Base-by-base conservation (phyloP, 2,888 invertebrate genomes). In the Hybos culiciformis region DNA sequence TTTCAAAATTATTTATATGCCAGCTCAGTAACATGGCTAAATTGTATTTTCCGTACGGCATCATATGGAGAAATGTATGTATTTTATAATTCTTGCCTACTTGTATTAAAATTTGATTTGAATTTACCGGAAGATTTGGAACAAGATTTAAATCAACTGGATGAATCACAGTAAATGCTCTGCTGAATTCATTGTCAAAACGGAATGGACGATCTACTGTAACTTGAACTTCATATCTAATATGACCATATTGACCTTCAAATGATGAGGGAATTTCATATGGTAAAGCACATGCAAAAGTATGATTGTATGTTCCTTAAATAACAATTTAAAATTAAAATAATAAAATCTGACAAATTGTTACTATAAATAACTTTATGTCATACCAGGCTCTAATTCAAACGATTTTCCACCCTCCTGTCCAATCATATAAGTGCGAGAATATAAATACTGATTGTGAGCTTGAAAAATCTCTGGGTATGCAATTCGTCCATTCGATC, bases 181-280 rank as follows among this genome's bases (percentile, higher is more conserved):
- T 19, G 6, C 21, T 36, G 21, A 36, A 36, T 14, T 20, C 36
- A 36, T 36, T 36, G 55, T 90, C 86, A 61, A 82, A 81, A 54
- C 82, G 83, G 80, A 84, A 85, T 12, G 87, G 85, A 21, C 83
- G 72, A 59, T 88, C 87, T 17, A 91, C 68, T 4, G 75, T 77
- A 17, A 81, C 80, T 57, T 80, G 83, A 8, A 85, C 73, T 4
- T 77, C 79, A 58, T 90, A 91, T 23, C 80, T 72, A 20, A 91
- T 74, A 55, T 77, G 74, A 0, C 88, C 84, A 63, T 70, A 70
- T 54, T 79, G 71, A 3, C 81, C 80, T 56, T 79, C 79, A 60
- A 84, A 86, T 3, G 82, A 83, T 11, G 83, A 81, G 8, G 87
- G 87, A 43, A 86, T 67, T 44, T 78, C 62, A 14, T 56, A 53